These are phyloP conservation scores for Felis chaus DNA, from an alignment of 2,113 vertebrate species.

Conservation along the genomic window DNA sequence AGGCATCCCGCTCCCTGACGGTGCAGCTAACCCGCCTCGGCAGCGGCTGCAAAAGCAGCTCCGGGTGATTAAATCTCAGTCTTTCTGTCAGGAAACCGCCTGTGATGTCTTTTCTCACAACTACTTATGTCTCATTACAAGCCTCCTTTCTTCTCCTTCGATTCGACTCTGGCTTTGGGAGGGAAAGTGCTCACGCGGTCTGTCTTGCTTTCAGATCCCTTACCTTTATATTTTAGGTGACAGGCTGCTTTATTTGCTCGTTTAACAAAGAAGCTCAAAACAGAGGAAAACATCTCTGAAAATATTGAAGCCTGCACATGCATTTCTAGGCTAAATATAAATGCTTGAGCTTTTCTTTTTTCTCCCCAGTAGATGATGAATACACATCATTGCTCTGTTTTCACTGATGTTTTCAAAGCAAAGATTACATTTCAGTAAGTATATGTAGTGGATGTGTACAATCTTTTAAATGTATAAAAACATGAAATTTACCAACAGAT, in stretches of 20 bases:
- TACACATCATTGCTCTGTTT: neutral
- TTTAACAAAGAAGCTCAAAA: constrained; percentile 61
- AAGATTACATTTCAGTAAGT: constrained; percentile 28
- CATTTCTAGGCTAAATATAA: constrained; percentile 30
- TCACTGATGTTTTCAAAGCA: constrained; percentile 37
- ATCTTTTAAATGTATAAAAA: constrained; percentile 4
- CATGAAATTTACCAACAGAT: neutral
- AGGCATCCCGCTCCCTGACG: constrained; percentile 64
- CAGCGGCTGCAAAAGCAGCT: constrained; percentile 72
- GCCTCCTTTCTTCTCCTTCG: constrained; percentile 68
- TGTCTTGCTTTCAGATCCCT: constrained; percentile 68
- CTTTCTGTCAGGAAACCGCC: constrained; percentile 79
- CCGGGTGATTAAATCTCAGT: constrained; percentile 80
- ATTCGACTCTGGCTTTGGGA: constrained; percentile 16
- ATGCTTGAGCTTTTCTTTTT: neutral
- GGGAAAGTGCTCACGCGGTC: constrained; percentile 54
- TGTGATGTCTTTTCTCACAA: constrained; percentile 81
- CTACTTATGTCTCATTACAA: constrained; percentile 81
- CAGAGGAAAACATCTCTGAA: constrained; percentile 35
- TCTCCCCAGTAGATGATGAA: neutral
- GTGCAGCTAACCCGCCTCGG: constrained; percentile 38
- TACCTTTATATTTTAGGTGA: constrained; percentile 64
- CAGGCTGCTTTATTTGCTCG: constrained; percentile 68
- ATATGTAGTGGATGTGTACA: neutral
- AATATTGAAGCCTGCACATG: constrained; percentile 18